These are phyloP conservation scores for Lindbergichthys nudifrons DNA, from an alignment of 2,797 vertebrate genomes.

Conservation along the genomic window DNA sequence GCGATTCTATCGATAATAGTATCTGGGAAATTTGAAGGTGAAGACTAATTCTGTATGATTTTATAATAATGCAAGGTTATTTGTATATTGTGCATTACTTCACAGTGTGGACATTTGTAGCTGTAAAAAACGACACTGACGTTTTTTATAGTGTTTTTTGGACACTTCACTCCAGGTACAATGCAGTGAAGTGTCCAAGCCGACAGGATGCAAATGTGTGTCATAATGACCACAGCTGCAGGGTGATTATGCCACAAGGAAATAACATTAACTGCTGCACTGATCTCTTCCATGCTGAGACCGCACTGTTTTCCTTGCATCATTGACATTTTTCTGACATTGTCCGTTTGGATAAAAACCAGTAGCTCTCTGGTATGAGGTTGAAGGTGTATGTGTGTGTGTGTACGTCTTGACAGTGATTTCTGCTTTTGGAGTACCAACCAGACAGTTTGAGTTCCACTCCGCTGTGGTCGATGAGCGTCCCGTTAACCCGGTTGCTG, in stretches of 20 bases:
- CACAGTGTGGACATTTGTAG: slow-evolving; percentile 8
- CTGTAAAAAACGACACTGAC: not conserved
- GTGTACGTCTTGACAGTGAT: not conserved
- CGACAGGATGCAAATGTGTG: slow-evolving; percentile 45
- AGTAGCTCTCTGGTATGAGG: not conserved
- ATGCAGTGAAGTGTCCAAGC: slow-evolving; percentile 41
- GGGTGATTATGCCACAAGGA: slow-evolving; percentile 33
- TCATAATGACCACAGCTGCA: slow-evolving; percentile 61
- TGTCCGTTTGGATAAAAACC: slow-evolving; percentile 13
- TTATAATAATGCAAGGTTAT: not conserved
- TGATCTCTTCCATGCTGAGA: slow-evolving; percentile 29
- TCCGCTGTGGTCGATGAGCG: slow-evolving; percentile 96
- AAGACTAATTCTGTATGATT: not conserved
- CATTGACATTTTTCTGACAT: slow-evolving; percentile 24
- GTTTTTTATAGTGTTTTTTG: too few species aligned
- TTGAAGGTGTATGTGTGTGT: not conserved
- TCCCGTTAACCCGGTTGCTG: slow-evolving; percentile 93
- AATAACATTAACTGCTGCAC: slow-evolving; percentile 26
- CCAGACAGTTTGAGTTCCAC: slow-evolving; percentile 94
- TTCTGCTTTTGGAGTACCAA: slow-evolving; percentile 63
- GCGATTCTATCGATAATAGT: not conserved
- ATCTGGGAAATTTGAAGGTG: not conserved
- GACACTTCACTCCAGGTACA: slow-evolving; percentile 13
- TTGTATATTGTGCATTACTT: not conserved
- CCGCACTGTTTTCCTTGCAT: slow-evolving; percentile 19